Percentiles rank a stretch among this genome's conserved stretches.
These are phyloP conservation scores for Alectoris magna DNA, from an alignment of 2,797 vertebrate species.

Conservation along the genomic window DNA sequence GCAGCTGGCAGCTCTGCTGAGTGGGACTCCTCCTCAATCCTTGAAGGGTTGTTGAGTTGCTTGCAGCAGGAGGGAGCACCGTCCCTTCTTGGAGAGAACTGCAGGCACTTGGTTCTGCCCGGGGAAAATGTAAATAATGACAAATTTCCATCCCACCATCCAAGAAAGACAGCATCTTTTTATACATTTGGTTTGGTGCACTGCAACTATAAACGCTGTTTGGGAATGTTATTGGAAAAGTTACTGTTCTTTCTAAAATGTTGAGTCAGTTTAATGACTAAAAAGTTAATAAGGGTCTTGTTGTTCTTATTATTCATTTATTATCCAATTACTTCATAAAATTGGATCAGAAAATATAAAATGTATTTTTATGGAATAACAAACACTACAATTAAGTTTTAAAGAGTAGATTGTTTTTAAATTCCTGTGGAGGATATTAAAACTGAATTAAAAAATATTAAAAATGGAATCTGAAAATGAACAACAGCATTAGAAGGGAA, in stretches of 20 bases:
- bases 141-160: slow-evolving; percentile 56
- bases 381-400: slow-evolving; percentile 22
- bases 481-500: slow-evolving; percentile 37
- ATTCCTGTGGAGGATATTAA: slow-evolving; percentile 58
- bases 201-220: slow-evolving; percentile 1
- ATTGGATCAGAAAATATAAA: slow-evolving; percentile 41
- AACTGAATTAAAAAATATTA: slow-evolving; percentile 57
- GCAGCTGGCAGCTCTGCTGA: accelerated
- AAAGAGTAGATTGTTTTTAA: slow-evolving; percentile 51
- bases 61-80: neutral
- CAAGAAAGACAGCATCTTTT: slow-evolving; percentile 50
- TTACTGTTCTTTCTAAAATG: slow-evolving; percentile 50
- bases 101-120: neutral
- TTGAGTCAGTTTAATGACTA: slow-evolving; percentile 40
- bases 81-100: neutral
- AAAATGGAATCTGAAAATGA: slow-evolving; percentile 46
- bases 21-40: neutral
- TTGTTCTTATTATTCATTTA: slow-evolving; percentile 60
- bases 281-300: slow-evolving; percentile 32
- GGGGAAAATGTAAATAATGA: slow-evolving; percentile 40
- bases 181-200: slow-evolving; percentile 18
- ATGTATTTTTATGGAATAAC: slow-evolving; percentile 40
- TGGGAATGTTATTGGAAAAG: neutral
- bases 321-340: slow-evolving; percentile 48
- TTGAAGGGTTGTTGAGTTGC: neutral